These are phyloP conservation scores for Agonopterix heracliana DNA, from an alignment of 2,888 invertebrate genomes.

Conservation along the genomic window DNA sequence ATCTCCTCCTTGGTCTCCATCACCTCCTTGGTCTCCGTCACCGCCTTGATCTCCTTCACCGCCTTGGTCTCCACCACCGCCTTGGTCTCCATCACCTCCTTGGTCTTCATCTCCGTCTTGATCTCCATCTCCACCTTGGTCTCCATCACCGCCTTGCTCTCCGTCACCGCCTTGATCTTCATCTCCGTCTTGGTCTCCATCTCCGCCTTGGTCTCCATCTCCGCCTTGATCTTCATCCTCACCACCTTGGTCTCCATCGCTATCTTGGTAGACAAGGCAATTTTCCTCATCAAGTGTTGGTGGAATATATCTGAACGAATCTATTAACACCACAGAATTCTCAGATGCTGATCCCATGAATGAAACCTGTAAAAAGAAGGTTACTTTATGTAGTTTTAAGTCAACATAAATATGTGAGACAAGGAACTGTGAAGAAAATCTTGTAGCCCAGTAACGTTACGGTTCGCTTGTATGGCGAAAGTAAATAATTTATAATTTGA, in stretches of 20 bases:
- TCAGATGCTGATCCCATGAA: conserved; percentile 30
- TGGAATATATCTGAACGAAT: conserved; percentile 44
- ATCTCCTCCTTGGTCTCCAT: background rate
- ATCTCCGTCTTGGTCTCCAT: background rate
- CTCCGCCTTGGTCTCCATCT: background rate
- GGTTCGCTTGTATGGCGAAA: too few relatives aligned
- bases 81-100: background rate
- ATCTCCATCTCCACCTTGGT: background rate
- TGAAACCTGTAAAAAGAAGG: conserved; percentile 34
- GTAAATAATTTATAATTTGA: too few relatives aligned
- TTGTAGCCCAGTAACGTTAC: too few relatives aligned
- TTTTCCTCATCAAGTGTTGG: conserved; percentile 19
- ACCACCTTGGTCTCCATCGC: background rate
- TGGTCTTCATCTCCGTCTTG: background rate
- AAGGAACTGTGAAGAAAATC: too few relatives aligned
- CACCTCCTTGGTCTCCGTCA: background rate
- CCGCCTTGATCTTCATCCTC: too few relatives aligned
- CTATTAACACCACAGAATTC: conserved; percentile 30
- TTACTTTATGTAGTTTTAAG: background rate
- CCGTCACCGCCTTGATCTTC: conserved; percentile 2
- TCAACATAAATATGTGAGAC: background rate
- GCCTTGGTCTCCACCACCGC: background rate
- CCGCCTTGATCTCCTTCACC: background rate
- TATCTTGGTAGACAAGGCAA: conserved; percentile 32
- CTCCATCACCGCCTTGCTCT: background rate